Conservation (phyloP, 2,888 invertebrate genomes). For the Nemoura dubitans region DNA sequence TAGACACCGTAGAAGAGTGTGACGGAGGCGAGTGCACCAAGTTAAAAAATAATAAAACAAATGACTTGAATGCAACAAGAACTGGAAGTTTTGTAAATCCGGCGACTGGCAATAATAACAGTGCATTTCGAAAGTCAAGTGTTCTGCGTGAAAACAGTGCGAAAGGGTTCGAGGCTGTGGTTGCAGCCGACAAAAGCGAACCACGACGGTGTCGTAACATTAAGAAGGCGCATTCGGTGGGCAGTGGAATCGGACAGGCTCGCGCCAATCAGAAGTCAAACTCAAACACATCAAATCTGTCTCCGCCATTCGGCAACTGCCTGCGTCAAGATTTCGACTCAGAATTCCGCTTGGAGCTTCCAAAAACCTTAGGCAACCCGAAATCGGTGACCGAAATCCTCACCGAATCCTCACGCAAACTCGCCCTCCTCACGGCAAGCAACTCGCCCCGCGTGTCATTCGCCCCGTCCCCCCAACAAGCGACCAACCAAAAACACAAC, state of each 20-base stretch:
- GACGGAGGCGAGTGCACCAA: neutral
- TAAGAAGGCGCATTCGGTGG: neutral
- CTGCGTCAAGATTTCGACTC: no score
- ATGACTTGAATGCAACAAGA: neutral
- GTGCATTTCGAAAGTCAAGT: neutral
- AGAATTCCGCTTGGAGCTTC: no score
- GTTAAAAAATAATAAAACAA: neutral
- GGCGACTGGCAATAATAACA: neutral
- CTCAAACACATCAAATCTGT: no score
- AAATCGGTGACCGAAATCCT: neutral
- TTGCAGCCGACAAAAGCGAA: slow-evolving; percentile 47
- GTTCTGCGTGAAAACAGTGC: neutral
- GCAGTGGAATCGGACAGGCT: neutral
- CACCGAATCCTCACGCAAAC: neutral
- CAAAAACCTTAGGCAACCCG: no score
- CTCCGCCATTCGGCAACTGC: no score
- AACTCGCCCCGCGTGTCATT: slow-evolving; percentile 32
- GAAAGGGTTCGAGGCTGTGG: slow-evolving; percentile 49
- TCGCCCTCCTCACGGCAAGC: neutral
- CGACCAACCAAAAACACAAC: neutral
- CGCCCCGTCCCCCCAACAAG: neutral
- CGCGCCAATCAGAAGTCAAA: neutral
- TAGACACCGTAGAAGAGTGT: neutral
- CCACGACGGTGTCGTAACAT: neutral
- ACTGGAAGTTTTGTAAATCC: neutral